phyloP scores from a whole-genome alignment of 37 sponge, comb jelly and placozoan genomes.

The Bolinopsis microptera region DNA sequence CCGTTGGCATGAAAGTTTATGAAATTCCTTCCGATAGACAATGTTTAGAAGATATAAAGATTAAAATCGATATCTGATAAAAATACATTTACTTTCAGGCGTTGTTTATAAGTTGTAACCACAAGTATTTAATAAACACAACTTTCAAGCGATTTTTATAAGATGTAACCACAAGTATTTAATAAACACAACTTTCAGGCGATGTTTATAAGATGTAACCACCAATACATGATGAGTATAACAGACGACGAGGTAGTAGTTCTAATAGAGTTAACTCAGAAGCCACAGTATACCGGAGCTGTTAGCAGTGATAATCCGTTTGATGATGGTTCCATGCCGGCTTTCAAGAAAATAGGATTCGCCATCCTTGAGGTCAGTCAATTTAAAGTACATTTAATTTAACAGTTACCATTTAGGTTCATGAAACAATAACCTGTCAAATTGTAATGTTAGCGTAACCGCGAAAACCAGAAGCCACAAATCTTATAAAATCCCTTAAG shows the following conservation, averaged over 20 bases:
- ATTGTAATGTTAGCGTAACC: too few relatives aligned
- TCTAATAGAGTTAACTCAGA: slow-evolving; percentile 48
- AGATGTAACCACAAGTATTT: slow-evolving; percentile 22
- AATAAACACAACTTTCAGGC: neutral
- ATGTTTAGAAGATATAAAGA: too few relatives aligned
- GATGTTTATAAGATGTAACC: slow-evolving; percentile 58
- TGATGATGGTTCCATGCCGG: slow-evolving; percentile 51
- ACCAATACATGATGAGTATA: slow-evolving; percentile 43
- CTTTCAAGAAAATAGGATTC: slow-evolving; percentile 56
- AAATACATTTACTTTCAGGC: too few relatives aligned
- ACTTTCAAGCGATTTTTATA: slow-evolving; percentile 20
- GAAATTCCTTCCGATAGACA: too few relatives aligned
- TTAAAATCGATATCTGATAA: too few relatives aligned
- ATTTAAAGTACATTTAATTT: too few relatives aligned
- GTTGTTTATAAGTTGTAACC: too few relatives aligned
- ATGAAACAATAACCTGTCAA: too few relatives aligned
- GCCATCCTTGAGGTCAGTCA: slow-evolving; percentile 24
- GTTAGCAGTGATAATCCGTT: slow-evolving; percentile 61
- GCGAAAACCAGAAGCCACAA: too few relatives aligned
- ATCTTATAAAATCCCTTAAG: too few relatives aligned
- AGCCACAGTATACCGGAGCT: slow-evolving; percentile 59
- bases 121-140: neutral
- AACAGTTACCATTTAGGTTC: too few relatives aligned
- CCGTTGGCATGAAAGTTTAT: too few relatives aligned
- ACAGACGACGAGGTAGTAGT: slow-evolving; percentile 22